Evolutionary conservation across 2,113 vertebrate species (phyloP), one percentile per base, ranked within the genome.

Genomic region (Lasiurus cinereus): DNA sequence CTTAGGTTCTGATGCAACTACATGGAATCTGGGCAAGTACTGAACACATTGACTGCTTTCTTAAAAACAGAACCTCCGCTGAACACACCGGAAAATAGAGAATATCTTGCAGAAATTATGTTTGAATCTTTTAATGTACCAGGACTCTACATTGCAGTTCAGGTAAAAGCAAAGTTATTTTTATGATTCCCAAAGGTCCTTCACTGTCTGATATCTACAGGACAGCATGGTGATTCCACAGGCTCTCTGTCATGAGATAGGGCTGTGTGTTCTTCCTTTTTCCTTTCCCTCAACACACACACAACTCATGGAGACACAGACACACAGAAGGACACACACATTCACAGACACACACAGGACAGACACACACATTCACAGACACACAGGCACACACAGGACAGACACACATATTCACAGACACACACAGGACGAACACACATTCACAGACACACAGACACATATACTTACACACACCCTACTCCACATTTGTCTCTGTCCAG

Each of bases 91-190:
- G 99, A 99, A 97, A 99, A 99, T 96, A 98, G 99, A 97, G 99
- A 99, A 33, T 99, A 99, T 90, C 98, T 99, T 91, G 99, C 99
- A n/a, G 99, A 99, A 97, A 99, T 99, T 88, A 99, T 99, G 99
- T 99, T 99, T 15, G 99, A 99, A 86, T 99, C 99, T 5, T 99
- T 99, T 97, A 99, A 99, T 73, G 98, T 99, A 27, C 99, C 99
- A 69, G 99, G 99, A 91, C 98, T 99, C 93, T 99, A 99, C 97
- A 99, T 99, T 72, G 99, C 99, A 54, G 99, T 99, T 90, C 99
- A 99, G 99, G 99, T 99, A 98, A 98, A 73, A 74, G 86, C 88
- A 95, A 62, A 39, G 64, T 56, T 31, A 1, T 13, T 50, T 80
- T 84, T 82, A 27, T 56, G 73, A 48, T 48, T 50, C n/a, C 3